Evolutionary conservation across 2,113 vertebrate species (phyloP), one percentile per base, ranked within the genome.

Genomic region (Dipodomys spectabilis): DNA sequence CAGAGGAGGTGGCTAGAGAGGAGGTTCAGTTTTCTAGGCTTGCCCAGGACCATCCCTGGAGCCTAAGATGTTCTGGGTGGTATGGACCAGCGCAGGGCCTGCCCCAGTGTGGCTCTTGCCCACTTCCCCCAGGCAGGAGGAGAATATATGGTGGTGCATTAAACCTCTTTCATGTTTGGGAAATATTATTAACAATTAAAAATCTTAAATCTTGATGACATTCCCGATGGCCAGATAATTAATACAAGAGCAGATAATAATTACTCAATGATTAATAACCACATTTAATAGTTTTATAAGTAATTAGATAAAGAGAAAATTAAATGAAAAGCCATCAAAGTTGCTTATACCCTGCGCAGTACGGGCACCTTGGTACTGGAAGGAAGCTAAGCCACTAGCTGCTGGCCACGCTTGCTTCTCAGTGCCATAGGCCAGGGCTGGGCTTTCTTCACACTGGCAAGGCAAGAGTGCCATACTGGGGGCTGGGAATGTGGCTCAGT

Each of bases 191-290:
- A 95, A 95, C 96, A 92, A 94, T 93, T 84, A 90, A 88, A 93
- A 92, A 89, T 77, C 79, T 96, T 96, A 95, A 96, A 96, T 95
- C 92, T 96, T 86, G 68, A 71, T 96, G 95, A 93, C 86, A 95
- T 67, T 94, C 82, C 86, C 32, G 49, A 92, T 97, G 90, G 93
- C 96, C 92, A 94, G 95, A 95, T 93, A 96, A 97, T 97, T 94
- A 96, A 95, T 96, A 94, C 28, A 74, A 95, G 91, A 93, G 88
- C 84, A 94, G 96, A 74, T 96, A 96, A 96, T 95, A 96, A 97
- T 96, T 95, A 93, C 91, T 84, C 81, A 87, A 92, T 96, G 96
- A 97, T 96, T 95, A 97, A 97, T 86, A 95, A 82, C 77, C 18
- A n/a, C 18, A 93, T 67, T 95, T 95, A 95, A 94, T 95, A 94